These are phyloP conservation scores for Neomorphus geoffroyi DNA, from an alignment of 2,797 vertebrate species.

Conservation along the genomic window DNA sequence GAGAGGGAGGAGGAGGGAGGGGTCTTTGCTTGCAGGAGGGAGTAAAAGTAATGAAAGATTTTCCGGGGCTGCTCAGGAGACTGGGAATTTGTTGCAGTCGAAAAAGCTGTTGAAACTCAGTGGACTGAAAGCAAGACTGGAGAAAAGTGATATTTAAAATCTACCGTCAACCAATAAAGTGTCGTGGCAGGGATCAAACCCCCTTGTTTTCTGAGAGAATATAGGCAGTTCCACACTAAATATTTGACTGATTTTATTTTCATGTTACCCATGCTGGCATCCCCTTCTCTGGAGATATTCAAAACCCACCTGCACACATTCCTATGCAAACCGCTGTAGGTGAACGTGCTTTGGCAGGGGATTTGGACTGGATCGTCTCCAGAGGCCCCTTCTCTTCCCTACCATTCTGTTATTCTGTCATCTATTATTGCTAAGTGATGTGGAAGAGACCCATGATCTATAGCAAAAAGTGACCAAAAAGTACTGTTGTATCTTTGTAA, in stretches of 20 bases:
- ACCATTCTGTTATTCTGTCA: too few relatives aligned
- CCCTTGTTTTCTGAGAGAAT: not conserved
- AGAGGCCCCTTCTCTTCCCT: too few relatives aligned
- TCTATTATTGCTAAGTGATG: not conserved
- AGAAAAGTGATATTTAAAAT: not conserved
- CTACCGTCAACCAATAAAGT: not conserved
- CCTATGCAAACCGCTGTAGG: too few relatives aligned
- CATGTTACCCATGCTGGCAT: not conserved
- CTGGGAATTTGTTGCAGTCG: not conserved
- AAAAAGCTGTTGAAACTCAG: not conserved
- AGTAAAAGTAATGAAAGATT: not conserved
- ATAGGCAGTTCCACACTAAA: not conserved
- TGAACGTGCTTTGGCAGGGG: too few relatives aligned
- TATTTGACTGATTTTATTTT: not conserved
- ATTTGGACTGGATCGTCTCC: too few relatives aligned
- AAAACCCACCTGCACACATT: too few relatives aligned
- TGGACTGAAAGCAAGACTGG: not conserved
- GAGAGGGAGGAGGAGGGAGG: not conserved
- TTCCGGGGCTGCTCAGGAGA: not conserved
- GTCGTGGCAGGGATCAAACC: not conserved
- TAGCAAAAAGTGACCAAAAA: not conserved
- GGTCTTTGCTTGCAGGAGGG: not conserved
- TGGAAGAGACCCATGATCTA: not conserved
- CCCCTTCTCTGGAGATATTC: too few relatives aligned
- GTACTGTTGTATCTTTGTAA: not conserved